phyloP scores from a whole-genome alignment of 53 echinoderm and acorn worm genomes.

The Glandiceps talaboti region DNA sequence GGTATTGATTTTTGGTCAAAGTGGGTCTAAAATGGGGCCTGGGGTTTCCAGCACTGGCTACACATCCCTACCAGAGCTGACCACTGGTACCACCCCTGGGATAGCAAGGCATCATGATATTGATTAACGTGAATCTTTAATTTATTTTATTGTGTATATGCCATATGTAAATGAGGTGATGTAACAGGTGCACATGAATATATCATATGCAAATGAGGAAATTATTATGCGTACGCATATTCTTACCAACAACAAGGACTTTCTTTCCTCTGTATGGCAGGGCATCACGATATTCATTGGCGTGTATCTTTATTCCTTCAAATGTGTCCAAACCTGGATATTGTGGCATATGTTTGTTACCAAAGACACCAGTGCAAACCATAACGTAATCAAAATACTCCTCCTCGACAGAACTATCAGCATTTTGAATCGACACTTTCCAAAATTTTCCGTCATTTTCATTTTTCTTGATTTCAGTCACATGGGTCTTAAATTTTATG shows the following conservation, averaged over 20 bases:
- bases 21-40: no score
- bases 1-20: no score
- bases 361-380: not conserved
- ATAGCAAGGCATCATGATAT: no score
- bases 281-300: not conserved
- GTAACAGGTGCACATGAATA: no score
- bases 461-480: not conserved
- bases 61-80: no score
- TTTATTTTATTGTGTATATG: no score
- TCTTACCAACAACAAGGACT: not conserved
- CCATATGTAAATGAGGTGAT: no score
- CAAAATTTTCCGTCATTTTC: not conserved
- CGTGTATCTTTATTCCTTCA: not conserved
- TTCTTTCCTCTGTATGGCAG: not conserved
- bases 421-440: not conserved
- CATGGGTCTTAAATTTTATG: not conserved
- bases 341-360: not conserved
- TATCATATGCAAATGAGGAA: no score
- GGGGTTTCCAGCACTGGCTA: no score
- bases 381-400: not conserved
- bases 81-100: no score
- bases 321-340: not conserved
- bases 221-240: no score
- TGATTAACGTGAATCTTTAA: no score
- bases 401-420: not conserved